phyloP scores from a whole-genome alignment of 2,113 vertebrate genomes.

The Pithys albifrons region DNA sequence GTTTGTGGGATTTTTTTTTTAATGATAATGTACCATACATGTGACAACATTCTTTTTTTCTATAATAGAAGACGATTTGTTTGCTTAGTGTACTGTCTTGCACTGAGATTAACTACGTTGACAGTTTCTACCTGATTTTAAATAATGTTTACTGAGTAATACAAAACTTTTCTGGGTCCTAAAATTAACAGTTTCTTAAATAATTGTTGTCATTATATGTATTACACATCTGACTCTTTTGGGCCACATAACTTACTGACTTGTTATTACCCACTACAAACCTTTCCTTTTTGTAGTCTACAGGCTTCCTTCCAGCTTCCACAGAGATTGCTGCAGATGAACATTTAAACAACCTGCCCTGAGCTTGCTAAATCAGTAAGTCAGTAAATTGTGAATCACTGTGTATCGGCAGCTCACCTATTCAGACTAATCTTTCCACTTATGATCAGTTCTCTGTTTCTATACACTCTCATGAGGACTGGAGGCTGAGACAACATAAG shows the following conservation, averaged over 20 bases:
- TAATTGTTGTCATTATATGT: background rate
- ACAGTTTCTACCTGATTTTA: background rate
- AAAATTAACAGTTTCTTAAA: background rate
- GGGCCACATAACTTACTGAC: background rate
- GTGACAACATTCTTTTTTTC: rapidly evolving
- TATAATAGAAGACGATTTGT: background rate
- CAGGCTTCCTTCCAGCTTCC: background rate
- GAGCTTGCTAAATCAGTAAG: background rate
- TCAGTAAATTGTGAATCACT: background rate
- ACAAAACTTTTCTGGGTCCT: background rate
- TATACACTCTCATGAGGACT: background rate
- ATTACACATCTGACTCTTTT: background rate
- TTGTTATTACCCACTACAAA: background rate
- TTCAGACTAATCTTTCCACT: background rate
- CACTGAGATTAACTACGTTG: background rate
- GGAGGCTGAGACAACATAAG: background rate
- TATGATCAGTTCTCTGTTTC: background rate
- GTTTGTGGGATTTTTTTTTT: background rate
- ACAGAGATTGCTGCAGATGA: background rate
- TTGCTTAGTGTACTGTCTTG: background rate
- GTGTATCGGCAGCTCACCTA: background rate
- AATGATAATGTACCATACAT: background rate
- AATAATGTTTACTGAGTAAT: background rate
- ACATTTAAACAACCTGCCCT: background rate
- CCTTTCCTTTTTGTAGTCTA: background rate